Base-by-base conservation (phyloP, 2,797 vertebrate species). In the Tadarida brasiliensis region DNA sequence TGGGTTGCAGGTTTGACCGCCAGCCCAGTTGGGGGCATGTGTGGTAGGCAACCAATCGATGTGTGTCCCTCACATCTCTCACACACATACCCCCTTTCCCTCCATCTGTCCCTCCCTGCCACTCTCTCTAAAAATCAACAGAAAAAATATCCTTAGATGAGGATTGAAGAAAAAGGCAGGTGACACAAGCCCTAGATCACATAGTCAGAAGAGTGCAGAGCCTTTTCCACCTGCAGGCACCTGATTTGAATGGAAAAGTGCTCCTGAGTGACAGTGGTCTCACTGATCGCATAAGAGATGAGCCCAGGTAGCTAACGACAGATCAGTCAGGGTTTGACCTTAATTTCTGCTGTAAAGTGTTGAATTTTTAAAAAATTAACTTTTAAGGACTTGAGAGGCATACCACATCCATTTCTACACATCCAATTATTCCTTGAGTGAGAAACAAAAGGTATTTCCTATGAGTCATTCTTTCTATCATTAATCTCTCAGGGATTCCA, bases 301-400 rank as follows among this genome's bases (percentile, higher is more conserved):
- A 98, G 96, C 85, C 96, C 84, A 94, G 87, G 94, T 89, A 97
- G 97, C 81, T 74, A 82, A 77, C 24, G 54, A 97, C 90, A 98
- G 97, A 96, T 97, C 97, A 98, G 67, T 96, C 96, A 93, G 44
- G 96, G 95, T 98, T 96, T 98, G 98, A 98, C 96, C 97, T 98
- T 98, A 96, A 97, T 94, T 98, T 94, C 59, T 92, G 67, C 33
- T 68, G 67, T 68, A 19, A 5, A 4, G 33, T 35, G 10, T 2
- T 22, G 67, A 19, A 33, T 39, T 5, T 70, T 56, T 22, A 11
- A 22, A 39, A 22, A 11, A 96, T 98, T 97, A 98, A 96, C 95
- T 97, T 97, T 97, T 97, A 97, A 96, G 98, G 90, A 98, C 95
- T 93, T 91, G 85, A 96, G 88, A 98, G 84, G 95, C 88, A 97